A percentile compares a stretch with the other conserved stretches of the same genome.
These are phyloP conservation scores for Conistra vaccinii DNA, from an alignment of 2,888 invertebrate species.

Conservation along the genomic window DNA sequence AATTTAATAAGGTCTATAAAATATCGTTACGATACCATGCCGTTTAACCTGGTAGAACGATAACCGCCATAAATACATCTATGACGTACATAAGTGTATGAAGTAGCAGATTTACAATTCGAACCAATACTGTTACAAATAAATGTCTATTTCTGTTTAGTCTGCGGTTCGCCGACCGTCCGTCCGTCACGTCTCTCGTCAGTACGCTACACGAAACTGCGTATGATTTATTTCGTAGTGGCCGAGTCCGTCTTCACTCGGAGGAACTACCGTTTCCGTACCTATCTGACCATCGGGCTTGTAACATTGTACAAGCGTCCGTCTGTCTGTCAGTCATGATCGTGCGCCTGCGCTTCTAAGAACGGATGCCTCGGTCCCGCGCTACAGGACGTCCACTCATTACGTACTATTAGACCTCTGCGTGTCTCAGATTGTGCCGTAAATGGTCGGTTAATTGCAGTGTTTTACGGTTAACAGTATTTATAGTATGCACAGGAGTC, in stretches of 20 bases:
- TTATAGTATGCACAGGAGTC: slow-evolving; percentile 41
- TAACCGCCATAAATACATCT: slow-evolving; percentile 18
- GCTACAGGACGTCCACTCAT: slow-evolving; percentile 73
- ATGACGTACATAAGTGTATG: slow-evolving; percentile 41
- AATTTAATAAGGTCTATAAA: slow-evolving; percentile 20
- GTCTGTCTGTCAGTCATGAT: slow-evolving; percentile 75
- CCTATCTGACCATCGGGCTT: slow-evolving; percentile 66
- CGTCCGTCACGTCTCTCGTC: slow-evolving; percentile 55
- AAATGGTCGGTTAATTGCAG: slow-evolving; percentile 64
- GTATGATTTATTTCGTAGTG: slow-evolving; percentile 53
- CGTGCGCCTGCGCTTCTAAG: slow-evolving; percentile 75
- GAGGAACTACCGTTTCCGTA: slow-evolving; percentile 65
- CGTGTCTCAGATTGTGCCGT: slow-evolving; percentile 61
- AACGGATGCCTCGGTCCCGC: slow-evolving; percentile 79
- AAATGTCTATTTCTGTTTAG: slow-evolving; percentile 56
- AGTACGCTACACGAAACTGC: slow-evolving; percentile 39
- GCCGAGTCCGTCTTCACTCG: slow-evolving; percentile 31
- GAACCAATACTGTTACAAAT: slow-evolving; percentile 43
- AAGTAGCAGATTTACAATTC: slow-evolving; percentile 34
- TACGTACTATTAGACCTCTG: slow-evolving; percentile 73
- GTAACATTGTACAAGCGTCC: slow-evolving; percentile 74
- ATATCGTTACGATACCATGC: slow-evolving; percentile 13
- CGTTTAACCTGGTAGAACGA: slow-evolving; percentile 13
- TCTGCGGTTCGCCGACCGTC: slow-evolving; percentile 56
- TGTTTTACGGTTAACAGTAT: slow-evolving; percentile 48